Conservation (phyloP, 2,113 vertebrate genomes). For the Okapia johnstoni region DNA sequence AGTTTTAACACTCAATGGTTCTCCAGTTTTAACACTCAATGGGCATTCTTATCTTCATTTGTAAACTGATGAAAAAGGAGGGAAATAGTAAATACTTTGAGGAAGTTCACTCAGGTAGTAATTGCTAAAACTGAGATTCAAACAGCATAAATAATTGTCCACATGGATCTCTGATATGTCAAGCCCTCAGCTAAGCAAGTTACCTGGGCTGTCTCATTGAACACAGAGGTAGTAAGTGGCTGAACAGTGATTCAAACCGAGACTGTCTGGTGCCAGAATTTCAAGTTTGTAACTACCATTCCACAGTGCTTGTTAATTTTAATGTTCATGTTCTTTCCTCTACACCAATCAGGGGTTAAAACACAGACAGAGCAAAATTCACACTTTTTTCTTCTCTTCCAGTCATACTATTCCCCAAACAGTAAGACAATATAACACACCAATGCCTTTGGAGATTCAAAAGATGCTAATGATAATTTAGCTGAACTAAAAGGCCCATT, state of each 20-base stretch:
- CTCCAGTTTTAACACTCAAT: not conserved
- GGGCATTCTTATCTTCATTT: not conserved
- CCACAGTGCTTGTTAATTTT: not conserved
- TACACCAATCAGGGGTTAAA: not conserved
- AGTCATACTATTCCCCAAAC: not conserved
- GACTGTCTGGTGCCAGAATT: not conserved
- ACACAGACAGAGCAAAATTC: not conserved
- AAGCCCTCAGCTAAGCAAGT: not conserved
- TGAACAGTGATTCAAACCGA: not conserved
- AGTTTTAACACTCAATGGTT: not conserved
- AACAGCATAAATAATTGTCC: not conserved
- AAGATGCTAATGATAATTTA: not conserved
- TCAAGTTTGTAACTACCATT: not conserved
- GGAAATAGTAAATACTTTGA: not conserved
- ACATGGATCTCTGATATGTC: not conserved
- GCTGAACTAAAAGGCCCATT: not conserved
- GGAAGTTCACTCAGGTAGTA: not conserved
- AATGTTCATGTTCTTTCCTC: not conserved
- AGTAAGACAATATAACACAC: not conserved
- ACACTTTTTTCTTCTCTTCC: not conserved
- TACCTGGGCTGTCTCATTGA: not conserved
- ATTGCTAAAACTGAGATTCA: not conserved
- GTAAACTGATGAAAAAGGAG: not conserved
- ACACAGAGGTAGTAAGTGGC: not conserved
- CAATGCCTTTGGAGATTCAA: not conserved